Conservation (phyloP, 2,113 vertebrate species). For the Trogon surrucura region DNA sequence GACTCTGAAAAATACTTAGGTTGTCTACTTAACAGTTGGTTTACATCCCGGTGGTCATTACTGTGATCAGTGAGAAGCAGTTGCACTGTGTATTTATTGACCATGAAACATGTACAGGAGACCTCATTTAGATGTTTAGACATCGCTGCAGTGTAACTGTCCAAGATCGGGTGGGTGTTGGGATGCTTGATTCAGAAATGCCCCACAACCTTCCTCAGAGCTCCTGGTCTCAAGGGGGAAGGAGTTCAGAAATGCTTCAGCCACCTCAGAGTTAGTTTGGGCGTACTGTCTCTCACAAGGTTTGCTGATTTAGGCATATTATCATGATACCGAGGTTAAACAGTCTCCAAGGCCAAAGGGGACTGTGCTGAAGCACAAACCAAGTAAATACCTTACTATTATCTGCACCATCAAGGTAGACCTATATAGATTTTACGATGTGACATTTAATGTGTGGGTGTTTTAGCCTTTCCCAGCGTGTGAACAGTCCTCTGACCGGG, state of each 20-base stretch:
- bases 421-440: background rate
- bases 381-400: background rate
- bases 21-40: background rate
- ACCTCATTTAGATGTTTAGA: background rate
- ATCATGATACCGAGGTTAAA: background rate
- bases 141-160: background rate
- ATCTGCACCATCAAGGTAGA: background rate
- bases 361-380: accelerated
- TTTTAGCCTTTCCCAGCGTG: background rate
- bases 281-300: background rate
- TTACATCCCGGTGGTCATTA: background rate
- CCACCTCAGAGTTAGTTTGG: background rate
- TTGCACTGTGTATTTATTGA: background rate
- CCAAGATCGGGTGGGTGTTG: accelerated
- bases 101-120: background rate
- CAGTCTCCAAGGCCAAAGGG: background rate
- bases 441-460: background rate
- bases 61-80: background rate
- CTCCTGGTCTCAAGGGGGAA: background rate
- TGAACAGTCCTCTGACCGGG: background rate
- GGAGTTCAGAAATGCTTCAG: background rate
- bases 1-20: background rate
- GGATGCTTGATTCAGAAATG: background rate
- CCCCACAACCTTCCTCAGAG: background rate
- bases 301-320: background rate